A percentile compares a stretch with the other conserved stretches of the same genome.
phyloP scores from a whole-genome alignment of 2,888 invertebrate genomes.

The Chouioia cunea region DNA sequence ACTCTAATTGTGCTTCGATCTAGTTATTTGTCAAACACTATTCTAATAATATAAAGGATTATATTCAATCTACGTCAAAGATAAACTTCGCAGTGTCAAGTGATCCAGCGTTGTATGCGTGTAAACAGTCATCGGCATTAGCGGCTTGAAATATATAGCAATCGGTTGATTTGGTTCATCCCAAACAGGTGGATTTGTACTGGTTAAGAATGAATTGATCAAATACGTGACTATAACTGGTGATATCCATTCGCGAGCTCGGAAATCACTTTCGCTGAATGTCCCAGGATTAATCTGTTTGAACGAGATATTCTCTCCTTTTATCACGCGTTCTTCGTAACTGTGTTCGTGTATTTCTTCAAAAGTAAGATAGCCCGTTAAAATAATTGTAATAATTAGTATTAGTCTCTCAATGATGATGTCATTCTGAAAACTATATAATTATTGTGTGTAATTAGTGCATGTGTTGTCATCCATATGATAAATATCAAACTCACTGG shows the following conservation, averaged over 20 bases:
- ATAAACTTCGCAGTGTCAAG: background rate
- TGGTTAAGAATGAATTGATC: conserved; percentile 74
- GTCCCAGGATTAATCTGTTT: conserved; percentile 70
- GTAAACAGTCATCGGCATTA: conserved; percentile 85
- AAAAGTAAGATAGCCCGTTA: conserved; percentile 72
- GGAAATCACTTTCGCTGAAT: conserved; percentile 76
- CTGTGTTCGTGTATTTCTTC: conserved; percentile 69
- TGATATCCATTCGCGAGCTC: conserved; percentile 84
- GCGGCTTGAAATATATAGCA: conserved; percentile 83
- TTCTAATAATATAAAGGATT: conserved; percentile 47
- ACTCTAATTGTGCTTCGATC: conserved; percentile 59
- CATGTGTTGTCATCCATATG: too few species aligned
- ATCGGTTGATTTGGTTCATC: conserved; percentile 73
- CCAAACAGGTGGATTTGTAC: conserved; percentile 69
- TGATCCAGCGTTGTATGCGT: conserved; percentile 72
- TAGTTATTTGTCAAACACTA: conserved; percentile 81
- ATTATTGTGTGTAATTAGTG: too few species aligned
- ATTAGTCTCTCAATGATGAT: too few species aligned
- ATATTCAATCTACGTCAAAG: background rate
- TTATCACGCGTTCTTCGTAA: conserved; percentile 47
- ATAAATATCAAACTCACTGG: too few species aligned
- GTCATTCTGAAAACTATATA: too few species aligned
- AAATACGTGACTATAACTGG: conserved; percentile 77
- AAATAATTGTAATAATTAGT: too few species aligned
- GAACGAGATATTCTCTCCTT: conserved; percentile 56